Conservation (phyloP, 1,140 invertebrate species). For the Penaeus chinensis region DNA sequence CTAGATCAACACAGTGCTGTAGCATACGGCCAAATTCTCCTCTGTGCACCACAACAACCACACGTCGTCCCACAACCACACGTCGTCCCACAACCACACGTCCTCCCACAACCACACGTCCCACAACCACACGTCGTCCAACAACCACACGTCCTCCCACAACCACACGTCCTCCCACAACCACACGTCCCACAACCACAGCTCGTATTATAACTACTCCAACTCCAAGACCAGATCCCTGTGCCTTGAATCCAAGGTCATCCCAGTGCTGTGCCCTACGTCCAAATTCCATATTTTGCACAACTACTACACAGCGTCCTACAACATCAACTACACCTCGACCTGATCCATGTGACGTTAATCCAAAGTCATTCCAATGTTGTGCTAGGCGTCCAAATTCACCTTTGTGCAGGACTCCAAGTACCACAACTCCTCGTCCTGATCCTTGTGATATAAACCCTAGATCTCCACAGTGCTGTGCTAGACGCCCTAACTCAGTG, state of each 20-base stretch:
- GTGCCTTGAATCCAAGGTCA: slow-evolving; percentile 25
- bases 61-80: not conserved
- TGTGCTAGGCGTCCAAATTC: not conserved
- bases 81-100: too few relatives aligned
- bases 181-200: not conserved
- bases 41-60: slow-evolving; percentile 1
- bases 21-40: slow-evolving; percentile 9
- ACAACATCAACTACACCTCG: not conserved
- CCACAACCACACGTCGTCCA: not conserved
- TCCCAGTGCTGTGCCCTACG: slow-evolving; percentile 20
- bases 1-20: slow-evolving; percentile 29
- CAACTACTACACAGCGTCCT: not conserved
- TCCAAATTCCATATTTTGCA: not conserved
- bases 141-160: not conserved
- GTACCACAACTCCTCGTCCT: slow-evolving; percentile 5
- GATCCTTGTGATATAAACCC: slow-evolving; percentile 50
- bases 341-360: slow-evolving; percentile 38
- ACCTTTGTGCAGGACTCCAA: slow-evolving; percentile 13
- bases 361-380: slow-evolving; percentile 31
- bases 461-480: slow-evolving; percentile 49
- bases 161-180: slow-evolving; percentile 11
- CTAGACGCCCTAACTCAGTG: slow-evolving; percentile 30
- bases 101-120: not conserved
- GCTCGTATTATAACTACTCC: not conserved
- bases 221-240: slow-evolving; percentile 16